Evolutionary conservation across 2,888 invertebrate species (phyloP).

Genomic region (Chalcis sispes): DNA sequence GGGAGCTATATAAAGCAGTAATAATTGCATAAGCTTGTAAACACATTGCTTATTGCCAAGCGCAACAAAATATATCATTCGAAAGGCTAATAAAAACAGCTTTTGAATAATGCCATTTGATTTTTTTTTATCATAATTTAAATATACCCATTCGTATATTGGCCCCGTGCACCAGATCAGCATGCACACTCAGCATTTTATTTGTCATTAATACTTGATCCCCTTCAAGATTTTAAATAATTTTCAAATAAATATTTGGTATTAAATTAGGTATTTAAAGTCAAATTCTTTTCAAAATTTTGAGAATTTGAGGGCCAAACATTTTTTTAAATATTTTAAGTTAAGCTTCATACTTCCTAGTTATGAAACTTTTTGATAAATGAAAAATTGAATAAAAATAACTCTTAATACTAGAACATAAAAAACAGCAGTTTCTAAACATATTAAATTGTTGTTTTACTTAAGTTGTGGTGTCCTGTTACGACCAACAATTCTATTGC

Average conservation of each 20-base stretch:
- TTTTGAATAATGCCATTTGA: constrained; percentile 22
- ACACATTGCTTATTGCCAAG: constrained; percentile 46
- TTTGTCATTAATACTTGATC: constrained; percentile 35
- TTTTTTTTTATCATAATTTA: constrained; percentile 11
- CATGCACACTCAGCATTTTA: constrained; percentile 36
- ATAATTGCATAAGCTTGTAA: constrained; percentile 37
- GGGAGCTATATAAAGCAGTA: constrained; percentile 38
- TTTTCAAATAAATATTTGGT: no score
- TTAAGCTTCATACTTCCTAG: neutral
- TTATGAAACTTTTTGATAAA: neutral
- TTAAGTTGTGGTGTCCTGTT: constrained; percentile 68
- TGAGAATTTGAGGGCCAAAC: constrained; percentile 24
- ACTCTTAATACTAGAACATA: constrained; percentile 10
- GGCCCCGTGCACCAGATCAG: constrained; percentile 37
- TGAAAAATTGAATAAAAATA: constrained; percentile 27
- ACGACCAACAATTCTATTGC: constrained; percentile 82
- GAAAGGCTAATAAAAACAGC: constrained; percentile 35
- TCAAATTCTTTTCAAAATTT: no score
- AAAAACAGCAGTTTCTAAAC: constrained; percentile 39
- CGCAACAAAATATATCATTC: constrained; percentile 47
- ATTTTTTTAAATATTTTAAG: neutral
- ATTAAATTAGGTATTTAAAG: no score
- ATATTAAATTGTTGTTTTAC: constrained; percentile 59
- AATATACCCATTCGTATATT: constrained; percentile 29
- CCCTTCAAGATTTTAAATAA: constrained; percentile 8